phyloP scores from a whole-genome alignment of 2,888 invertebrate species.

The Thereva nobilitata region DNA sequence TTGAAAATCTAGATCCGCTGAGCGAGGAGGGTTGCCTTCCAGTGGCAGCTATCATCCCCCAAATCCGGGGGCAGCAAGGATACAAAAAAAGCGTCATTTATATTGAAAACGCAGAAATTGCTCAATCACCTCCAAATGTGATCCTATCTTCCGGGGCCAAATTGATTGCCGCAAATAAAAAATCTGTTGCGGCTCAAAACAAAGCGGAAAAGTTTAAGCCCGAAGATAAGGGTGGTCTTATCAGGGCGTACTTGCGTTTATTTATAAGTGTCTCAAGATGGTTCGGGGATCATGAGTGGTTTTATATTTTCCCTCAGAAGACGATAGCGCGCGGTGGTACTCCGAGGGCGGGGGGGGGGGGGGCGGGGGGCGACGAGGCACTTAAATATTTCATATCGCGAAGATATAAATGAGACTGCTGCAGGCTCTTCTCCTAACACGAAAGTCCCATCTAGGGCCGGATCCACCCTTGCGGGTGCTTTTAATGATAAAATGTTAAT shows the following conservation, averaged over 20 bases:
- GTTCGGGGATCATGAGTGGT: slow-evolving; percentile 19
- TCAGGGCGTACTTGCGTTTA: slow-evolving; percentile 38
- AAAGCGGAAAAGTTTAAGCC: slow-evolving; percentile 35
- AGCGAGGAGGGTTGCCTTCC: slow-evolving; percentile 1
- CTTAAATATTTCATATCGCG: slow-evolving; percentile 43
- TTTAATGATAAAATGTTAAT: slow-evolving; percentile 43
- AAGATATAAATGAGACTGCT: slow-evolving; percentile 40
- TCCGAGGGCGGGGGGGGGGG: background rate
- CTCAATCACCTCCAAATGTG: slow-evolving; percentile 42
- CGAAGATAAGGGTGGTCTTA: slow-evolving; percentile 37
- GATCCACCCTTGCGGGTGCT: slow-evolving; percentile 39
- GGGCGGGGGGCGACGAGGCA: slow-evolving; percentile 28
- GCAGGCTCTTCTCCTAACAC: slow-evolving; percentile 40
- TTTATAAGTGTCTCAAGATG: slow-evolving; percentile 24
- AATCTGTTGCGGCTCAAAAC: slow-evolving; percentile 41
- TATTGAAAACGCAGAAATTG: slow-evolving; percentile 40
- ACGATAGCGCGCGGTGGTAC: background rate
- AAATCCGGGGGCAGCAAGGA: background rate
- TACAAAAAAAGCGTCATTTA: slow-evolving; percentile 32
- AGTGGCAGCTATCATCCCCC: background rate
- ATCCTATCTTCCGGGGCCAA: slow-evolving; percentile 36
- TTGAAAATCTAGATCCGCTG: background rate
- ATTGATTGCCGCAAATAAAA: slow-evolving; percentile 41
- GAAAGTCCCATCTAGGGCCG: slow-evolving; percentile 40
- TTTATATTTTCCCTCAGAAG: slow-evolving; percentile 19